These are phyloP conservation scores for Haliaeetus leucogaster DNA, from an alignment of 2,113 vertebrate genomes.

Conservation along the genomic window DNA sequence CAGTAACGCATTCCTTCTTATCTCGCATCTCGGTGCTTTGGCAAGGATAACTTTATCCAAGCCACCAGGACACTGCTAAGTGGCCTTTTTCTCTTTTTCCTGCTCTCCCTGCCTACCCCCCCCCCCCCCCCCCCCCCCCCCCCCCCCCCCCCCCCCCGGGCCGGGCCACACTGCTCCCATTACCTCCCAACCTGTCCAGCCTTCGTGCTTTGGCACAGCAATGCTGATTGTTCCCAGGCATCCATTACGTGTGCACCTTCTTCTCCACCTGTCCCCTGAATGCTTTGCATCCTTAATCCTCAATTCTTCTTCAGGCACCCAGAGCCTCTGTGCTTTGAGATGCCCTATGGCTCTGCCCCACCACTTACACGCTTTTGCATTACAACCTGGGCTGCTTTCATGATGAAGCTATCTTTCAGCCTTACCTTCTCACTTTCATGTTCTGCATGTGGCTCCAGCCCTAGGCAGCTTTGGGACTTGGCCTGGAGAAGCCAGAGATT, in stretches of 20 bases:
- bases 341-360: too few relatives aligned
- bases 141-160: too few relatives aligned
- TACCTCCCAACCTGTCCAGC: rapidly evolving
- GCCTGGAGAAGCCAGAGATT: background rate
- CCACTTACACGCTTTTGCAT: too few relatives aligned
- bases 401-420: background rate
- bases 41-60: background rate
- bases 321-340: background rate
- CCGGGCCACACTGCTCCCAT: background rate
- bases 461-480: background rate
- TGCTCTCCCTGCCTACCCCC: background rate
- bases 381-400: background rate
- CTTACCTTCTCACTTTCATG: background rate
- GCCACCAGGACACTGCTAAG: background rate
- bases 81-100: background rate
- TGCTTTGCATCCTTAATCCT: background rate
- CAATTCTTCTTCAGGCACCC: background rate
- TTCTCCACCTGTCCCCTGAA: background rate
- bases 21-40: background rate
- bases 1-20: background rate
- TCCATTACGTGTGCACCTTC: background rate
- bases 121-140: too few relatives aligned
- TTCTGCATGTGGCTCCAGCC: background rate
- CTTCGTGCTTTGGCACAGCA: background rate
- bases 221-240: rapidly evolving